A percentile compares a stretch with the other conserved stretches of the same genome.
Conservation (phyloP, 2,888 invertebrate genomes). For the Aquatica leii region DNA sequence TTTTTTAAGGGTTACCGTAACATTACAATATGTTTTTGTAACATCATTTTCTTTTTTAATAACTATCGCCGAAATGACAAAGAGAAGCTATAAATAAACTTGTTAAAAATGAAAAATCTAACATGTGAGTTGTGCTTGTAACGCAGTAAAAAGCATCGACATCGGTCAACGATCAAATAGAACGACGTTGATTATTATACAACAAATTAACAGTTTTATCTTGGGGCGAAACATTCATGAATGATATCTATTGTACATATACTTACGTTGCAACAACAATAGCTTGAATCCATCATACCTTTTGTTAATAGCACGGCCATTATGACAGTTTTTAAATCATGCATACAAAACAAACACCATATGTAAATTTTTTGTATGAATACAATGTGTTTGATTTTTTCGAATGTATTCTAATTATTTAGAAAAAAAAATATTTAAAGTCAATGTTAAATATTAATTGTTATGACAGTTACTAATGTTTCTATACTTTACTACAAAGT, state of each 20-base stretch:
- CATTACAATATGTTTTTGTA: too few relatives aligned
- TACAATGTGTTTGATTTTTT: too few relatives aligned
- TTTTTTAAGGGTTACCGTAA: too few relatives aligned
- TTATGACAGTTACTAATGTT: slow-evolving; percentile 11
- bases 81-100: too few relatives aligned
- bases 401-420: too few relatives aligned
- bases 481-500: slow-evolving; percentile 1
- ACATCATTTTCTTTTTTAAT: too few relatives aligned
- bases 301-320: slow-evolving; percentile 3
- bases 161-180: too few relatives aligned
- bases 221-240: slow-evolving; percentile 9
- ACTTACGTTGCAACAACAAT: slow-evolving; percentile 8
- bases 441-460: slow-evolving; percentile 9
- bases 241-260: slow-evolving; percentile 6
- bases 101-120: too few relatives aligned
- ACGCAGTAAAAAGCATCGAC: too few relatives aligned
- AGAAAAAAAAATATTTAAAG: neutral
- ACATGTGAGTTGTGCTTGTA: too few relatives aligned
- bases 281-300: slow-evolving; percentile 4
- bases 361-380: neutral
- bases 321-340: slow-evolving; percentile 19
- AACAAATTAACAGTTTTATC: slow-evolving; percentile 7
- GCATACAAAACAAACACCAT: neutral
- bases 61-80: too few relatives aligned
- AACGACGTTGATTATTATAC: neutral